Evolutionary conservation across 2,113 vertebrate genomes (phyloP), one percentile per base, ranked within the genome.

Genomic region (Hirundichthys speculiger): DNA sequence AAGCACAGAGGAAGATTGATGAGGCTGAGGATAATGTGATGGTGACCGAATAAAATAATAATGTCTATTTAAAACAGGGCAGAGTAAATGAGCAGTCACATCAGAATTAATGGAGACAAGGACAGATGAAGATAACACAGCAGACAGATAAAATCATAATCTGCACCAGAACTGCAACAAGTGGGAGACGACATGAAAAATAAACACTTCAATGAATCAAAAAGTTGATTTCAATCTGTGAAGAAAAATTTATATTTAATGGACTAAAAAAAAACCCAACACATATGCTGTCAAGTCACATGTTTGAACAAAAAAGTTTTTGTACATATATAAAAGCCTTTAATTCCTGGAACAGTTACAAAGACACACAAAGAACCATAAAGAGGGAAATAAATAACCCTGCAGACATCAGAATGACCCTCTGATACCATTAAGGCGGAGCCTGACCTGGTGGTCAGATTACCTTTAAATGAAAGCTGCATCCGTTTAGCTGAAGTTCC

Each of bases 41-140:
- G 51, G 53, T 9, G 25, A 24, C 10, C 11, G 30, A 34, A 34
- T 34, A 34, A 34, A 34, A 64, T 49, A 62, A 51, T 19, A 24
- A 60, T 48, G 63, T 67, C 56, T 77, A 30, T 69, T 75, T 77
- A 63, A 54, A 39, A 34, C 39, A 38, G 38, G 6, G 27, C 12
- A 16, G 39, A 48, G 72, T 64, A 62, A 60, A 76, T 65, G 64
- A 76, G 61, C 18, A 27, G 48, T 64, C n/a, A 7, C 60, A 70
- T 41, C 66, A 24, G 22, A 70, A 67, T 62, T 47, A 78, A 56
- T 54, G 53, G 49, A 70, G 70, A 69, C 61, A 41, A 34, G 50
- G 70, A 77, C n/a, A 21, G 67, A 84, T 75, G 71, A 64, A 70
- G 53, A 55, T 50, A 62, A 54, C 47, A 58, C 0, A 18, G 5